These are phyloP conservation scores for Stegana nigrithorax DNA, from an alignment of 2,888 invertebrate species.

Conservation along the genomic window DNA sequence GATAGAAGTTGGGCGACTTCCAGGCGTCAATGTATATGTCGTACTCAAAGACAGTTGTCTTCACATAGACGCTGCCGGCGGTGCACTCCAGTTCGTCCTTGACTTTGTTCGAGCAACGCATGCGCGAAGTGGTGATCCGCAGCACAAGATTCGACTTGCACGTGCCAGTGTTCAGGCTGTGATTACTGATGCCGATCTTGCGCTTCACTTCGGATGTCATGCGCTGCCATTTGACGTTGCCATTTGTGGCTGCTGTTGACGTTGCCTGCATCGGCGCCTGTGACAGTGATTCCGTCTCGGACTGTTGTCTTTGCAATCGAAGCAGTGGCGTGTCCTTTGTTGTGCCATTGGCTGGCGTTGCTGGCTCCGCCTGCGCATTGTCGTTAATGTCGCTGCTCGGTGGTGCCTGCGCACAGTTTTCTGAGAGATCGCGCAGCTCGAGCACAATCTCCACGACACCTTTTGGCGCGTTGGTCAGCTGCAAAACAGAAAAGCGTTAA, in stretches of 20 bases:
- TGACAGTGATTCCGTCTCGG: background rate
- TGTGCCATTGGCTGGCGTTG: background rate
- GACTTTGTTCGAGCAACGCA: conserved; percentile 67
- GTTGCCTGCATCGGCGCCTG: background rate
- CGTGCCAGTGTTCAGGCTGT: conserved; percentile 28
- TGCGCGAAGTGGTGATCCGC: conserved; percentile 62
- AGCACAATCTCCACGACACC: conserved; percentile 66
- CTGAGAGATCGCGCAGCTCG: conserved; percentile 60
- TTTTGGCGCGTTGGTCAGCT: conserved; percentile 62
- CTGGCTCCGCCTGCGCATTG: conserved; percentile 15
- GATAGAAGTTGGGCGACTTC: conserved; percentile 81
- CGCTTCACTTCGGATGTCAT: conserved; percentile 64
- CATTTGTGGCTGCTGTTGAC: conserved; percentile 3
- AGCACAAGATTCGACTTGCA: conserved; percentile 49
- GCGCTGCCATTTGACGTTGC: conserved; percentile 52
- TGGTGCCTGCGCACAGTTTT: conserved; percentile 16
- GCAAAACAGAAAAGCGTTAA: background rate
- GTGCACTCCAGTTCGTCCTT: conserved; percentile 67
- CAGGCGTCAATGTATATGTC: conserved; percentile 73
- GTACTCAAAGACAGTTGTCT: conserved; percentile 80
- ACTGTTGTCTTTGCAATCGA: background rate
- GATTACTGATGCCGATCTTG: conserved; percentile 60
- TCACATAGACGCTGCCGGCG: conserved; percentile 77
- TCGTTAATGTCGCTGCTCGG: no score
- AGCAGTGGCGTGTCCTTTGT: background rate